Evolutionary conservation across 2,113 vertebrate species (phyloP), one percentile per base, ranked within the genome.

Genomic region (Megaceryle maxima): DNA sequence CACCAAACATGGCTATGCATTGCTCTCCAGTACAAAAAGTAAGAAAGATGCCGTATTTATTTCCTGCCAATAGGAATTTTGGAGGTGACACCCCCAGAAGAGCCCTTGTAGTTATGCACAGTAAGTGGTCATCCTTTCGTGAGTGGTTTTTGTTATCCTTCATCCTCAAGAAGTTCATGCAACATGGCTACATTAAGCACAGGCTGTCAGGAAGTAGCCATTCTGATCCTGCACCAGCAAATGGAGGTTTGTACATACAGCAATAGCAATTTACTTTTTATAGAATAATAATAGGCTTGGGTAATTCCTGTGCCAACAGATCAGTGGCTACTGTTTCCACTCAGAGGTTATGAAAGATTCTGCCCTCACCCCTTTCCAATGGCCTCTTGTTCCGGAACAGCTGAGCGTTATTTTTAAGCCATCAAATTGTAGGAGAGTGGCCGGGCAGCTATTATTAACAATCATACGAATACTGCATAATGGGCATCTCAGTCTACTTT

Each of bases 221-320:
- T 44, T 90, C 82, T 46, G 82, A 83, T 81, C 72, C 79, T 88
- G 79, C 73, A 84, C 48, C 13, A 3, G 79, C 88, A 94, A 96
- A 93, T 5, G 10, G 85, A 95, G 92, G 85, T 93, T 88, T 96
- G 68, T 74, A 88, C 24, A 35, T 86, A 86, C 33, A 67, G 83
- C 83, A 90, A 88, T 87, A 90, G 93, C 88, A 94, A 95, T 95
- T 97, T 96, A 93, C 92, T 95, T 96, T 96, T 95, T 94, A 96
- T 96, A 96, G 95, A 96, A 92, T 96, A 96, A 96, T 96, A 97
- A 96, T 86, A 96, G 88, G 64, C 92, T 92, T 90, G 77, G 90
- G 86, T 90, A 93, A 94, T 92, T 95, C 83, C 80, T 64, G 76
- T 95, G 95, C 95, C 93, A 97, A 92, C 79, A 94, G 92, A 97